Evolutionary conservation across 1,140 invertebrate species (phyloP).

Genomic region (Drosophila athabasca): DNA sequence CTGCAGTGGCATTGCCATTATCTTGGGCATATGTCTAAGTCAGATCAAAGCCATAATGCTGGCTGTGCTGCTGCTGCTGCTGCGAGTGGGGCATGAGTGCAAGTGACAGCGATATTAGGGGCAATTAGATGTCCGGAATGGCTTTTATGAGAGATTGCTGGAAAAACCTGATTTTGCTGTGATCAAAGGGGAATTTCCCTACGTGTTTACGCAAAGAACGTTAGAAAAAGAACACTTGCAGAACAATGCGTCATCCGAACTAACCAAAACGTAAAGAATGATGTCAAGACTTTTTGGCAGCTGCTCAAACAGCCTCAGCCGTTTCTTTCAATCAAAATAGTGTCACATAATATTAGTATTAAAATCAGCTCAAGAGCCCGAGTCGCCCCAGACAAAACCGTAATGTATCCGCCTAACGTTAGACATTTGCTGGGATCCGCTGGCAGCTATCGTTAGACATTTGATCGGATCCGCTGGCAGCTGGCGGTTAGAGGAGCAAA

Average conservation of each 20-base stretch:
- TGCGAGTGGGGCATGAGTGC: conserved; percentile 24
- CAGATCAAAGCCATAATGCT: conserved; percentile 61
- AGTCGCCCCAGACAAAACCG: conserved; percentile 40
- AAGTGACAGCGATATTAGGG: conserved; percentile 37
- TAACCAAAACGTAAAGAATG: neutral
- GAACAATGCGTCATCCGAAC: neutral
- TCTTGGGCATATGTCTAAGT: conserved; percentile 45
- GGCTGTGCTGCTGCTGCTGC: conserved; percentile 4
- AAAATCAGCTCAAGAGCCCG: conserved; percentile 3
- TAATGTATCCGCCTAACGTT: conserved; percentile 13
- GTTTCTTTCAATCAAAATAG: conserved; percentile 42
- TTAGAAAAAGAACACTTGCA: neutral
- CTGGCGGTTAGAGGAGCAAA: conserved; percentile 16
- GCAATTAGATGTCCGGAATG: conserved; percentile 41
- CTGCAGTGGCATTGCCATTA: conserved; percentile 33
- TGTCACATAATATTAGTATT: conserved; percentile 28
- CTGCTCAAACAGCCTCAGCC: conserved; percentile 64
- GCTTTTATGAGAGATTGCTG: conserved; percentile 17
- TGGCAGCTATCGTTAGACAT: conserved; percentile 38
- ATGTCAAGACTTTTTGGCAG: conserved; percentile 11
- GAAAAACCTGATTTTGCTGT: neutral
- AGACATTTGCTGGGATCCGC: conserved; percentile 34
- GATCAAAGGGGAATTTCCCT: neutral
- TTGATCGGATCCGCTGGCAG: conserved; percentile 29
- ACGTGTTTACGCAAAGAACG: neutral